Base-by-base conservation (phyloP, 2,888 invertebrate species). In the Diaperis boleti region DNA sequence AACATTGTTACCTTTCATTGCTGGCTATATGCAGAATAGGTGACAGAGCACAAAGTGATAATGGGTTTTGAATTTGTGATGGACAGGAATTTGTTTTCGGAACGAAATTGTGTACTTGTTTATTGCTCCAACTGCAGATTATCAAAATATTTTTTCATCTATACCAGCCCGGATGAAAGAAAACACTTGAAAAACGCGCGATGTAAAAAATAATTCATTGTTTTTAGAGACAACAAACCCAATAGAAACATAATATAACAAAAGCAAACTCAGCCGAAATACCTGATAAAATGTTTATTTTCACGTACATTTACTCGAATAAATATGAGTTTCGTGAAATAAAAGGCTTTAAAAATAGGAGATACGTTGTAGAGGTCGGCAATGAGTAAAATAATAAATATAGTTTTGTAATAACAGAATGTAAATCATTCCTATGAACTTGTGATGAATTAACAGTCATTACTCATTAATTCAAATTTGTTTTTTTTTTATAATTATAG, bases 211-310 rank as follows among this genome's bases (percentile, higher is more conserved):
- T 33, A 7, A 1, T 11, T 35, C 29, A n/a, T 13, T 50, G 20
- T 50, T 50, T 50, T 37, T 4, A 35, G 14, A 50, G 13, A 50
- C 35, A 50, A 50, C 50, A 50, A 50, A 35, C 50, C 13, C 17
- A 35, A 20, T 20, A 50, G 50, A 50, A 50, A 49, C 49, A 49
- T 35, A 49, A 49, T 26, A 45, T 45, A 45, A 45, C 39, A 47
- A 29, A 47, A 47, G 31, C 31, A 47, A 47, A 47, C 47, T 22
- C 8, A 29, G 13, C 13, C 7, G 14, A 14, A 14, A 47, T 47
- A 22, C 50, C 37, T 50, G 50, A 50, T 35, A 50, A 49, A 50
- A 37, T 50, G 50, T 50, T 50, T 50, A 35, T 50, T 50, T 50
- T 35, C 20, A 17, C 29, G 15, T 22, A 22, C 50, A 50, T 50